Base-by-base conservation (phyloP, 2,888 invertebrate genomes). In the Theretra japonica region DNA sequence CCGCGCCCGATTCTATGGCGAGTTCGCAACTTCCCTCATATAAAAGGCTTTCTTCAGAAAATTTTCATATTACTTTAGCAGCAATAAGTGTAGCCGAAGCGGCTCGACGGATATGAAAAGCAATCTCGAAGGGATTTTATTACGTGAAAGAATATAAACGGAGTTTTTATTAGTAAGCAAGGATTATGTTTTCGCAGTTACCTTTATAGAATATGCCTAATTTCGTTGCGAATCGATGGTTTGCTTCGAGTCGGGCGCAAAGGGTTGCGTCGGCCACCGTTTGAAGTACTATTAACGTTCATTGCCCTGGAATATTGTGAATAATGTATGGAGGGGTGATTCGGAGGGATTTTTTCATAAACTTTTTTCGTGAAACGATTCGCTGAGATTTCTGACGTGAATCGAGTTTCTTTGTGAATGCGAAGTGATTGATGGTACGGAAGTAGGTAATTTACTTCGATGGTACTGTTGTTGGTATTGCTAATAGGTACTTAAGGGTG, bases 51-150 rank as follows among this genome's bases (percentile, higher is more conserved):
- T 85, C 84, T 85, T 85, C 75, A 80, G 84, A 80, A 84, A 86
- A 87, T 88, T 88, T 88, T 88, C 86, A 89, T 89, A 89, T 88
- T 86, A 86, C 86, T 83, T 87, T 83, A 83, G 77, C 79, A 77
- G 82, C 86, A 83, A 85, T 85, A 85, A 86, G 84, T 81, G 80
- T 81, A 75, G 77, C 77, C 69, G 70, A 57, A 75, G 72, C 75
- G 59, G 59, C 74, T 75, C 62, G 62, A 65, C 68, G 76, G 74
- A 76, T 77, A 75, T 74, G 74, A 71, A 71, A 76, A 73, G 75
- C 75, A 79, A 79, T 78, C 77, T 77, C 72, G 70, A 77, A 77
- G 48, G 71, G 74, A 77, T 79, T 80, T 78, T 78, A 77, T 79
- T 79, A 78, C 68, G 56, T 71, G 57, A 57, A 48, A 25, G 68